These are phyloP conservation scores for Tinea semifulvella DNA, from an alignment of 2,888 invertebrate genomes.

Conservation along the genomic window DNA sequence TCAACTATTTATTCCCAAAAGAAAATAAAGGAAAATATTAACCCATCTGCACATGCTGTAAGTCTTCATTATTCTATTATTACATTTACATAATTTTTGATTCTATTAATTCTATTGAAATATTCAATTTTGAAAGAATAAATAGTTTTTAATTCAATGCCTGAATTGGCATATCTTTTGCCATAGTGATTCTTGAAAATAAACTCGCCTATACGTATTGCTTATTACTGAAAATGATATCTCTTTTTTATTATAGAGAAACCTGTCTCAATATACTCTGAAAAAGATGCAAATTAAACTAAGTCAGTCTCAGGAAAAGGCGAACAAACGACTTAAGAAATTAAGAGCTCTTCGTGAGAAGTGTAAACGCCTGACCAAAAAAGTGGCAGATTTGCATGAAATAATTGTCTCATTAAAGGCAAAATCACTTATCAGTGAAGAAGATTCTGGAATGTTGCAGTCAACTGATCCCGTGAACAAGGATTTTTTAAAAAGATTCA, in stretches of 20 bases:
- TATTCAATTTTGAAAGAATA: not conserved
- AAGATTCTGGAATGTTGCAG: constrained; percentile 4
- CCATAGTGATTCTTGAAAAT: not conserved
- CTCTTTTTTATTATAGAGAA: not conserved
- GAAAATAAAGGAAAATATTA: not conserved
- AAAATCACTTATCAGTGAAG: not conserved
- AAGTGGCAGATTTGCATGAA: not conserved
- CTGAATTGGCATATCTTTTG: not conserved
- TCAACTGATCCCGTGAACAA: constrained; percentile 6
- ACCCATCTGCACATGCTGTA: not conserved
- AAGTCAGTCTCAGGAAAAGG: constrained; percentile 1
- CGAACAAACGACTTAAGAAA: constrained; percentile 1
- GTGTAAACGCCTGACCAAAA: not conserved
- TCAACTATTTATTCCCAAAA: not conserved
- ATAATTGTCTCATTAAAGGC: not conserved
- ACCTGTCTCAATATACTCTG: not conserved
- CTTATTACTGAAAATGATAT: not conserved
- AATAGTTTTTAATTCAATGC: not conserved
- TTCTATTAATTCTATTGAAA: not conserved
- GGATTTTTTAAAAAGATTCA: constrained; percentile 1
- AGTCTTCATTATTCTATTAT: not conserved
- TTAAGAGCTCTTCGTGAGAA: constrained; percentile 4
- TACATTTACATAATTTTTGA: not conserved
- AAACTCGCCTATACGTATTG: not conserved
- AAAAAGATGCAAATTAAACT: not conserved